Percentiles rank a stretch among this genome's conserved stretches.
Evolutionary conservation across 2,888 invertebrate species (phyloP).

Genomic region (Mantis religiosa): DNA sequence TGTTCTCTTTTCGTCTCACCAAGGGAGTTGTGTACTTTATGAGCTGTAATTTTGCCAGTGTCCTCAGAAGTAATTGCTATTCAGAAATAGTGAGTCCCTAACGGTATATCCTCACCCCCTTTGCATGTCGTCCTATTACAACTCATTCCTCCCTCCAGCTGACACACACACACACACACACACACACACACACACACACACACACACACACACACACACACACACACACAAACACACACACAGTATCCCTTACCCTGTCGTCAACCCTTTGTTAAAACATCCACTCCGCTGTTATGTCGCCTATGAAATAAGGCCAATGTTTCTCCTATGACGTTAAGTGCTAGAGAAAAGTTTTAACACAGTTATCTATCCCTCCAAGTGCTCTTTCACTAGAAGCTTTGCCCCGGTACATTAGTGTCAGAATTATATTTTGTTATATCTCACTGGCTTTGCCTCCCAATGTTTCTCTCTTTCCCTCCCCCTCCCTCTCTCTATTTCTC

Average conservation of each 20-base stretch:
- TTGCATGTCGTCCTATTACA: neutral
- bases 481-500: neutral
- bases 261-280: neutral
- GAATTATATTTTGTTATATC: neutral
- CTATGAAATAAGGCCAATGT: neutral
- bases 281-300: neutral
- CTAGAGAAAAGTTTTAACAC: neutral
- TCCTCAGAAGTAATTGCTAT: neutral
- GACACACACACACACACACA: too few species aligned
- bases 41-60: constrained; percentile 1
- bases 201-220: too few species aligned
- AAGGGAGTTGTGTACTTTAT: neutral
- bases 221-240: too few species aligned
- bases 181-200: too few species aligned
- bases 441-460: neutral
- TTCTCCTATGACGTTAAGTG: neutral
- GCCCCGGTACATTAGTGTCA: neutral
- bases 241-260: neutral
- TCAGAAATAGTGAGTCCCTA: neutral
- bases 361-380: neutral
- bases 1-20: neutral
- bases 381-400: neutral
- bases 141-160: neutral
- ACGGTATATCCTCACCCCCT: neutral
- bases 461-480: neutral